Conservation (phyloP, 2,797 vertebrate genomes). For the Poecile montanus region DNA sequence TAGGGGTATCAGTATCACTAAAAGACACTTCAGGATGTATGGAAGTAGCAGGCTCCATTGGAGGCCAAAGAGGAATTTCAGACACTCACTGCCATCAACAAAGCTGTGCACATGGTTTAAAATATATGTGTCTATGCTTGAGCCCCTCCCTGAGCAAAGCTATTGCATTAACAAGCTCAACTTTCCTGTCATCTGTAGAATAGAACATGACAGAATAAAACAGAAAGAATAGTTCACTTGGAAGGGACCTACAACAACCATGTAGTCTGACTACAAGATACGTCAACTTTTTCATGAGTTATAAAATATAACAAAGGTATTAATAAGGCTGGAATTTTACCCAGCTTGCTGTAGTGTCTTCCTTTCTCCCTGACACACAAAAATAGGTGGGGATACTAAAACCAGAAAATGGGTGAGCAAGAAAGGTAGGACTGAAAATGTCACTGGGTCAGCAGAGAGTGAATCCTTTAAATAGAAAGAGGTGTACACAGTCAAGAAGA, state of each 20-base stretch:
- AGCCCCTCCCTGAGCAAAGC: not conserved
- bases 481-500: not conserved
- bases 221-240: not conserved
- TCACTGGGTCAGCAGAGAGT: not conserved
- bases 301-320: not conserved
- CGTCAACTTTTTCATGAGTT: not conserved
- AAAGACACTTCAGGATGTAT: not conserved
- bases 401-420: not conserved
- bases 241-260: not conserved
- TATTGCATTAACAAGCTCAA: not conserved
- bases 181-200: not conserved
- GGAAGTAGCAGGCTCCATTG: not conserved
- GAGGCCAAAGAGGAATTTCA: not conserved
- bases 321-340: not conserved
- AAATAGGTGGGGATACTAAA: not conserved
- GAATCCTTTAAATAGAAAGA: not conserved
- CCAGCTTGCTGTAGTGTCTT: not conserved
- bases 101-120: not conserved
- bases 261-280: not conserved
- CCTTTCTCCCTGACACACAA: not conserved
- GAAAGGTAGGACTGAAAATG: not conserved
- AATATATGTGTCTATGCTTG: not conserved
- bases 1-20: not conserved
- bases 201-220: not conserved
- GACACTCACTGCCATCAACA: not conserved